These are phyloP conservation scores for Hephaestus fuliginosus DNA, from an alignment of 2,797 vertebrate species.

Conservation along the genomic window DNA sequence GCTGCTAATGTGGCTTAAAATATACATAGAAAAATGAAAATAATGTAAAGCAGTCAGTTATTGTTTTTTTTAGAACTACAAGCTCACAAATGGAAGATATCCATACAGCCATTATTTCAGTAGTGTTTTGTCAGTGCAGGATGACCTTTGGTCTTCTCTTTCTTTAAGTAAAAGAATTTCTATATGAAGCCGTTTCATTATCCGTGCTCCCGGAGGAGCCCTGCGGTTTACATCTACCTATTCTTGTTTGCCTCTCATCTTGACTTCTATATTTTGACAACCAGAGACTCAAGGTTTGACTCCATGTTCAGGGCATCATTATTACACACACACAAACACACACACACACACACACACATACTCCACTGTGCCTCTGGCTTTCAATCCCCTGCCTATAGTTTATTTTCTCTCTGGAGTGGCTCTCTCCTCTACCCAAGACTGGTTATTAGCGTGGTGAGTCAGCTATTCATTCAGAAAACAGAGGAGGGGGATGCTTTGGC, in stretches of 20 bases:
- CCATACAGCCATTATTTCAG: neutral
- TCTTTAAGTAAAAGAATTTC: conserved; percentile 24
- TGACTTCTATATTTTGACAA: conserved; percentile 59
- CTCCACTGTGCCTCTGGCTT: conserved; percentile 47
- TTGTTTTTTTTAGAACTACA: conserved; percentile 13
- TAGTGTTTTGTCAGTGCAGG: neutral
- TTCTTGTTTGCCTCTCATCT: conserved; percentile 40
- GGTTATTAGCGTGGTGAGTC: conserved; percentile 66
- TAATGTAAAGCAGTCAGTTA: neutral
- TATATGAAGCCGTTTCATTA: conserved; percentile 34
- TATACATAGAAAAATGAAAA: neutral
- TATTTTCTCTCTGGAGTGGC: conserved; percentile 49
- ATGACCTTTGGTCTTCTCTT: conserved; percentile 26
- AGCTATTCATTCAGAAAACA: conserved; percentile 55
- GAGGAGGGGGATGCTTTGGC: conserved; percentile 20
- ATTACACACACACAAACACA: conserved; percentile 32
- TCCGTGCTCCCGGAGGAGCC: conserved; percentile 20
- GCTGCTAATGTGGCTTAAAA: neutral
- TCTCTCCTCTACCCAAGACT: conserved; percentile 43
- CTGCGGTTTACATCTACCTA: conserved; percentile 31
- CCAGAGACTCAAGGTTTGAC: conserved; percentile 55
- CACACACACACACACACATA: conserved; percentile 41
- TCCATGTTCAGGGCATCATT: conserved; percentile 58
- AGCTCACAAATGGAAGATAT: neutral
- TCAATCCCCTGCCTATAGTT: conserved; percentile 44